Evolutionary conservation across 2,797 vertebrate species (phyloP).

Genomic region (Tiaroga cobitis): DNA sequence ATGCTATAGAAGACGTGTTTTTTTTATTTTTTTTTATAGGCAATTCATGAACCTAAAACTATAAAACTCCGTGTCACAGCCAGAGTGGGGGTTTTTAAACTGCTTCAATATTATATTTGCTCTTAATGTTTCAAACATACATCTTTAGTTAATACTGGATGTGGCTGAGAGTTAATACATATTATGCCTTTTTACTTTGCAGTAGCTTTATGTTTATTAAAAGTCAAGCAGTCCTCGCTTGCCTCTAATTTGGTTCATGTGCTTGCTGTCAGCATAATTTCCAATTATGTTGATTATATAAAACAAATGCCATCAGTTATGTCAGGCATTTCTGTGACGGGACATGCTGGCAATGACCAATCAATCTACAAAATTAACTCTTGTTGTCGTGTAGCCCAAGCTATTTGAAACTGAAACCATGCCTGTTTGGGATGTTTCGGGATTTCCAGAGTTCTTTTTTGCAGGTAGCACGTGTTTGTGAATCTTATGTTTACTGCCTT

Average conservation of each 20-base stretch:
- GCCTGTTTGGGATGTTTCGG: background rate
- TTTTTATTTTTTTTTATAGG: background rate
- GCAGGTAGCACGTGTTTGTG: background rate
- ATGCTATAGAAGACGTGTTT: background rate
- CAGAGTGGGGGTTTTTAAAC: background rate
- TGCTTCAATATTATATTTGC: background rate
- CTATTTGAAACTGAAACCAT: conserved; percentile 7
- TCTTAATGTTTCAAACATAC: background rate
- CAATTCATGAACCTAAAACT: conserved; percentile 6
- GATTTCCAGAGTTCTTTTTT: conserved; percentile 8
- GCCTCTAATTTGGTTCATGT: conserved; percentile 19
- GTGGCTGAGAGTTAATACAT: background rate
- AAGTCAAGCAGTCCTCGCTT: background rate
- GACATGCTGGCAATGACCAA: conserved; percentile 12
- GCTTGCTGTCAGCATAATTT: conserved; percentile 4
- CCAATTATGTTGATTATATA: conserved; percentile 33
- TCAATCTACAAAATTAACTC: conserved; percentile 22
- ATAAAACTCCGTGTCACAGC: background rate
- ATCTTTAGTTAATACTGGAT: background rate
- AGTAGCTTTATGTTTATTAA: background rate
- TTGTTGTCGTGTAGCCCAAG: background rate
- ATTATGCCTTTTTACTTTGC: background rate
- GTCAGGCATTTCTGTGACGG: background rate
- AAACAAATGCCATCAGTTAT: conserved; percentile 14
- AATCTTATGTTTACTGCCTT: background rate